Conservation (phyloP, 2,113 vertebrate species). For the Oryzias javanicus region DNA sequence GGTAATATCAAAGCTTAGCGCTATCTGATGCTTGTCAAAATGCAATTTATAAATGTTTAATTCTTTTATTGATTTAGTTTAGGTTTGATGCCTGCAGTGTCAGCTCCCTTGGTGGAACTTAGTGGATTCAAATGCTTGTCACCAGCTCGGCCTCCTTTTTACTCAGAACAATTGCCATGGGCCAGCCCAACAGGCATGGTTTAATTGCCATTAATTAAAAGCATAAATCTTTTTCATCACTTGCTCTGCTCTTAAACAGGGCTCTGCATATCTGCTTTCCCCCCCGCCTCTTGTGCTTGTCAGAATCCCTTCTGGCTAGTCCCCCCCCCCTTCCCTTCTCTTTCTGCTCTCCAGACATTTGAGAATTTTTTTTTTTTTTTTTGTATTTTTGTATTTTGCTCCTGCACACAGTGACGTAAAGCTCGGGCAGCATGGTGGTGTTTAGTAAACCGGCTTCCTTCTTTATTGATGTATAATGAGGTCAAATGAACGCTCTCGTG, state of each 20-base stretch:
- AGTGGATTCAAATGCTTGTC: slow-evolving; percentile 99
- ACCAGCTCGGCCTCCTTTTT: slow-evolving; percentile 98
- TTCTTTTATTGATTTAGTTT: slow-evolving; percentile 99
- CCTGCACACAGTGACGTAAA: slow-evolving; percentile 91
- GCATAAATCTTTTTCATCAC: slow-evolving; percentile 99
- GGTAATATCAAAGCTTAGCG: slow-evolving; percentile 97
- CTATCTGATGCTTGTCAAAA: slow-evolving; percentile 99
- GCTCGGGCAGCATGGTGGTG: slow-evolving; percentile 91
- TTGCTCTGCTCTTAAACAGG: slow-evolving; percentile 98
- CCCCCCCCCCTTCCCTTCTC: slow-evolving; percentile 48
- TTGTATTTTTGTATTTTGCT: slow-evolving; percentile 91
- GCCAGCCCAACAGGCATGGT: slow-evolving; percentile 99
- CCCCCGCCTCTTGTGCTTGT: slow-evolving; percentile 83
- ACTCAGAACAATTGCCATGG: slow-evolving; percentile 98
- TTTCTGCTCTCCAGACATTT: slow-evolving; percentile 79
- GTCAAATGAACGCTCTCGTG: slow-evolving; percentile 99
- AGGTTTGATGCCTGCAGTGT: slow-evolving; percentile 99
- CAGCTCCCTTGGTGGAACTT: slow-evolving; percentile 99
- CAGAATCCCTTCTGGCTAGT: slow-evolving; percentile 98
- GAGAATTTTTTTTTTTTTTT: slow-evolving; percentile 75
- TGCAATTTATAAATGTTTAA: slow-evolving; percentile 99
- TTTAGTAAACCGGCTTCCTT: slow-evolving; percentile 99
- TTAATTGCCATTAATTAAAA: slow-evolving; percentile 99
- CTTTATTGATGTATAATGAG: slow-evolving; percentile 99
- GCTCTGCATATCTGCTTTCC: slow-evolving; percentile 86